Conservation (phyloP, 2,888 invertebrate species). For the Brenthis hecate region DNA sequence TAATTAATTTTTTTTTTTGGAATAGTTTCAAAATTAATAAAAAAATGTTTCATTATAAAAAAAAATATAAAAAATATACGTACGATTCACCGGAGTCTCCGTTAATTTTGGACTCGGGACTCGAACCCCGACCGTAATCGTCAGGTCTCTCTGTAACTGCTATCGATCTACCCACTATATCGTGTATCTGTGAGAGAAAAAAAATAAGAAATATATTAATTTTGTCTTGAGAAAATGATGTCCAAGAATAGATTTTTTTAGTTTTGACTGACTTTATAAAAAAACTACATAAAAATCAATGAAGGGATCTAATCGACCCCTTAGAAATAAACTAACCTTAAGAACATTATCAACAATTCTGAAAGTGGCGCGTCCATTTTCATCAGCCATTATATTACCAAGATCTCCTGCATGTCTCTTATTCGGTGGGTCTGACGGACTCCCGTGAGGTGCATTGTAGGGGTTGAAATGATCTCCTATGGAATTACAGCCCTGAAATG, state of each 20-base stretch:
- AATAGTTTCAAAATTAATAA: not conserved
- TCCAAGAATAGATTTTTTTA: not conserved
- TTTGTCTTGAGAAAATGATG: not conserved
- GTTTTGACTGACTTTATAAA: no score
- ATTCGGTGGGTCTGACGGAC: slow-evolving; percentile 83
- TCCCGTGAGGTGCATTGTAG: slow-evolving; percentile 87
- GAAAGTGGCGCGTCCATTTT: slow-evolving; percentile 84
- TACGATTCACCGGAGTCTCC: slow-evolving; percentile 85
- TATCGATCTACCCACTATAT: slow-evolving; percentile 90
- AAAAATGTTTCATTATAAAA: no score
- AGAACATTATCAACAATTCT: slow-evolving; percentile 62
- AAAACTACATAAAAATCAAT: no score
- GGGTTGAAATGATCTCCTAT: slow-evolving; percentile 97
- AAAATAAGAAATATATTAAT: not conserved
- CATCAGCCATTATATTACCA: slow-evolving; percentile 90
- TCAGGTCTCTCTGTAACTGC: slow-evolving; percentile 85
- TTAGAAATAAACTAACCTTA: slow-evolving; percentile 49
- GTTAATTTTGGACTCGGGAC: slow-evolving; percentile 78
- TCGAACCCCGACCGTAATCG: slow-evolving; percentile 82
- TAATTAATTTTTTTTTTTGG: no score
- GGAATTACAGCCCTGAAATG: slow-evolving; percentile 90
- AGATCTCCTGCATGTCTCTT: slow-evolving; percentile 94
- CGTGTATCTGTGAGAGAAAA: slow-evolving; percentile 80
- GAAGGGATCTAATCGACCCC: no score
- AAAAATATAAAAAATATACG: slow-evolving; percentile 43